These are phyloP conservation scores for Microtus montanus DNA, from an alignment of 2,113 vertebrate genomes.

Conservation along the genomic window DNA sequence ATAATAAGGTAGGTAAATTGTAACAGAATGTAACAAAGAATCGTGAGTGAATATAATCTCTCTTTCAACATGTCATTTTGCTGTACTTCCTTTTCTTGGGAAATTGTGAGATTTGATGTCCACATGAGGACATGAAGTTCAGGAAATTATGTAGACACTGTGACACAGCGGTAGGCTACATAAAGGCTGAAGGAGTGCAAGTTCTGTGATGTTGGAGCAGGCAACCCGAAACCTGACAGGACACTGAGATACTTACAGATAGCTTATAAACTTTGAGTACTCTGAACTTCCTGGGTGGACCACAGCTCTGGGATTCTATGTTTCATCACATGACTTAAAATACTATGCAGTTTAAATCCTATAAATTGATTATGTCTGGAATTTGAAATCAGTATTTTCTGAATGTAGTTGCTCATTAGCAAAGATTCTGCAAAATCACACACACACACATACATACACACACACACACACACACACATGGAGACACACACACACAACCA, in stretches of 20 bases:
- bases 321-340: background rate
- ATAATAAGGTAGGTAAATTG: background rate
- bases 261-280: fast-evolving
- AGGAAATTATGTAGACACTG: background rate
- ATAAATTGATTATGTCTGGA: background rate
- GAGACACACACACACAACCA: background rate
- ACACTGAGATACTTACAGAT: background rate
- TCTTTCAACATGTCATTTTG: background rate
- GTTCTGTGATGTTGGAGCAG: too few relatives aligned
- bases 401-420: background rate
- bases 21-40: background rate
- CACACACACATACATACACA: too few relatives aligned
- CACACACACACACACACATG: background rate
- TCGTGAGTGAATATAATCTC: background rate
- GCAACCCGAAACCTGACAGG: background rate
- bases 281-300: background rate
- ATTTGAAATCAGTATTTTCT: background rate
- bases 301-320: background rate
- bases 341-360: background rate
- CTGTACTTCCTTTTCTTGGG: background rate
- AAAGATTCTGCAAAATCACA: background rate
- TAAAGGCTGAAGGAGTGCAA: background rate
- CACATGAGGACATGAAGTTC: background rate
- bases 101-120: background rate
- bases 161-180: background rate